These are phyloP conservation scores for Amniataba percoides DNA, from an alignment of 2,797 vertebrate genomes.

Conservation along the genomic window DNA sequence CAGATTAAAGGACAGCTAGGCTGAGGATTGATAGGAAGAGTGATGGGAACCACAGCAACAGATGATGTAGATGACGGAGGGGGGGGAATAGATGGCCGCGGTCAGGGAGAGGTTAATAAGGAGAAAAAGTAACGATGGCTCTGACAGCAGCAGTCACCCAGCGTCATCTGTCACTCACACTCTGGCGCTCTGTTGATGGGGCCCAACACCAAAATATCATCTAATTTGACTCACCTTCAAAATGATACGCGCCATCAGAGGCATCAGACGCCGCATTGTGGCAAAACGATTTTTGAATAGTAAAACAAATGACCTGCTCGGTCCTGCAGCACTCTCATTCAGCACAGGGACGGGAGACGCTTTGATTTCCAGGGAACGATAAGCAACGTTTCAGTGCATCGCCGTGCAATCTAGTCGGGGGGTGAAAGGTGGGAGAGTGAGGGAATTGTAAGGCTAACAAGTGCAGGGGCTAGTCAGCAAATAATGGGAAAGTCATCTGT, in stretches of 20 bases:
- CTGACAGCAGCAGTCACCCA: conserved; percentile 36
- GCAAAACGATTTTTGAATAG: conserved; percentile 49
- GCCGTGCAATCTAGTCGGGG: conserved; percentile 46
- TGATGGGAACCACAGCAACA: conserved; percentile 55
- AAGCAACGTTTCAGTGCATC: conserved; percentile 47
- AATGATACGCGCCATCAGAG: conserved; percentile 40
- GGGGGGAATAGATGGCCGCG: conserved; percentile 51
- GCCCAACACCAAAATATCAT: conserved; percentile 48
- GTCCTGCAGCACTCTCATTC: neutral
- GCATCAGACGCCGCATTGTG: conserved; percentile 32
- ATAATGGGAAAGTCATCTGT: conserved; percentile 83
- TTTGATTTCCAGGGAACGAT: conserved; percentile 50
- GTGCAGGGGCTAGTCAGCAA: conserved; percentile 75
- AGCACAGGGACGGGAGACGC: conserved; percentile 7
- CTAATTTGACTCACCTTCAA: conserved; percentile 66
- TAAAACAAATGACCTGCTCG: conserved; percentile 55
- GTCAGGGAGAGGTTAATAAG: conserved; percentile 53
- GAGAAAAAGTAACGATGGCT: conserved; percentile 39
- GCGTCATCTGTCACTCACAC: conserved; percentile 63
- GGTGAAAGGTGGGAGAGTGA: conserved; percentile 58
- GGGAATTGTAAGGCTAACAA: conserved; percentile 72
- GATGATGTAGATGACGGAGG: conserved; percentile 48
- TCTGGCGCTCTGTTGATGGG: conserved; percentile 28
- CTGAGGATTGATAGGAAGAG: conserved; percentile 46
- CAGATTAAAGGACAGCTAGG: conserved; percentile 35